A percentile compares a stretch with the other conserved stretches of the same genome.
phyloP scores from a whole-genome alignment of 1,140 invertebrate species.

The Centruroides sculpturatus region DNA sequence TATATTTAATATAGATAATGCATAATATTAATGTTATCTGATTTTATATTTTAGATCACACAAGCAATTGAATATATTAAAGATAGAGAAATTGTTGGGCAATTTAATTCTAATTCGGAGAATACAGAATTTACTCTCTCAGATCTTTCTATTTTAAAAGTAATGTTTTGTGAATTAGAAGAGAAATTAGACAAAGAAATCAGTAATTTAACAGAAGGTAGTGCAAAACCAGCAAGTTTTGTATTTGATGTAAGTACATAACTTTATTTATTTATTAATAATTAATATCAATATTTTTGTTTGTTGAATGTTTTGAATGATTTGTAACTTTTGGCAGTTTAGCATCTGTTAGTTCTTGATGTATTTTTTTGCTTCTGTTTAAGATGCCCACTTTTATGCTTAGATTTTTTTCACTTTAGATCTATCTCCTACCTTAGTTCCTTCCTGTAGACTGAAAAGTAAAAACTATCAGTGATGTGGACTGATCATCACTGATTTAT shows the following conservation, averaged over 20 bases:
- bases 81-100: conserved; percentile 20
- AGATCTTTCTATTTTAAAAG: conserved; percentile 59
- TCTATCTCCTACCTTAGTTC: too few relatives aligned
- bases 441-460: too few relatives aligned
- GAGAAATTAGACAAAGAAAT: conserved; percentile 46
- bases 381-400: too few relatives aligned
- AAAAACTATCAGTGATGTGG: too few relatives aligned
- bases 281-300: neutral
- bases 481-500: too few relatives aligned
- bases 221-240: conserved; percentile 10
- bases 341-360: too few relatives aligned
- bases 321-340: too few relatives aligned
- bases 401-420: too few relatives aligned
- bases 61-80: conserved; percentile 16
- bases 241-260: conserved; percentile 4
- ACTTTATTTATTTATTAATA: neutral
- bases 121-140: conserved; percentile 56
- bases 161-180: conserved; percentile 62
- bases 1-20: too few relatives aligned
- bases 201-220: neutral
- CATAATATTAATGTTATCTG: too few relatives aligned
- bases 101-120: conserved; percentile 2
- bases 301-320: neutral
- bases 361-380: too few relatives aligned
- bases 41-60: conserved; percentile 6